phyloP scores from a whole-genome alignment of 2,113 vertebrate genomes.

The Eulemur macaco region DNA sequence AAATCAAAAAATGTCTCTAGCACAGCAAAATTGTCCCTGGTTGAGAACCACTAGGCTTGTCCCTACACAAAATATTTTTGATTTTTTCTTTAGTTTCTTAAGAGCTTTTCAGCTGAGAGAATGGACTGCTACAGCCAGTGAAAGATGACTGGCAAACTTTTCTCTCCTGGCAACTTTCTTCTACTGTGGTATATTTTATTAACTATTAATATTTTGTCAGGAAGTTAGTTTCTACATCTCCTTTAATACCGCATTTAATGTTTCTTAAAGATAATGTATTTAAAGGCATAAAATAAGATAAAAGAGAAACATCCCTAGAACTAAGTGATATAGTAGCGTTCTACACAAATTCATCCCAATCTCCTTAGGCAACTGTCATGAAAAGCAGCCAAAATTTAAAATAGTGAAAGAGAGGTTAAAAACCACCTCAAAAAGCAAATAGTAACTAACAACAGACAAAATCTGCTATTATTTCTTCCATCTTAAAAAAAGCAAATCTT shows the following conservation, averaged over 20 bases:
- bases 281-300: background rate
- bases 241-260: background rate
- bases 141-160: background rate
- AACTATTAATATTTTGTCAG: background rate
- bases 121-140: background rate
- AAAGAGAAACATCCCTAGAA: conserved; percentile 4
- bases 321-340: background rate
- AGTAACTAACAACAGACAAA: background rate
- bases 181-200: background rate
- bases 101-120: background rate
- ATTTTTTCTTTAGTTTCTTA: background rate
- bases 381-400: conserved; percentile 24
- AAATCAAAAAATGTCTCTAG: background rate
- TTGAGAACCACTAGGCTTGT: background rate
- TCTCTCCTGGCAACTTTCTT: background rate
- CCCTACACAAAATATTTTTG: background rate
- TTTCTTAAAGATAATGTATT: background rate
- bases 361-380: background rate
- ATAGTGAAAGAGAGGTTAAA: background rate
- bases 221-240: background rate
- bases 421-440: background rate
- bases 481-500: background rate
- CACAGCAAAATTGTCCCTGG: background rate
- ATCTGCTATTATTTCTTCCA: background rate
- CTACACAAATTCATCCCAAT: background rate